Percentiles rank a stretch among this genome's conserved stretches.
These are phyloP conservation scores for Agapostemon virescens DNA, from an alignment of 2,888 invertebrate species.

Conservation along the genomic window DNA sequence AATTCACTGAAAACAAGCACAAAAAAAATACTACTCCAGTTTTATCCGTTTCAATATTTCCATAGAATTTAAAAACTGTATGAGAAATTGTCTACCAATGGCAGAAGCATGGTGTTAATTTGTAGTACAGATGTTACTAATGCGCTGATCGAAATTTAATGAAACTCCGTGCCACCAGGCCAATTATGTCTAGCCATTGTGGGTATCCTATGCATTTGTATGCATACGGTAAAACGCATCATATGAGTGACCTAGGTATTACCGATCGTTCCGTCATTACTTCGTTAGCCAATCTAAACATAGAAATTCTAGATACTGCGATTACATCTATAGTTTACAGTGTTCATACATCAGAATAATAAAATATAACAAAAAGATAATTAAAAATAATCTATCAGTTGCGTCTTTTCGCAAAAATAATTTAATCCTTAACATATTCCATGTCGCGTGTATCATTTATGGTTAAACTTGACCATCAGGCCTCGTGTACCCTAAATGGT, in stretches of 20 bases:
- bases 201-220: neutral
- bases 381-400: neutral
- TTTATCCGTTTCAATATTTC: neutral
- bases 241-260: neutral
- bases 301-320: neutral
- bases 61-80: neutral
- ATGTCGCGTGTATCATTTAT: too few relatives aligned
- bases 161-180: neutral
- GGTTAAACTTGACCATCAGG: too few relatives aligned
- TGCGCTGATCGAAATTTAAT: neutral
- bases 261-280: neutral
- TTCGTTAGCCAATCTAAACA: neutral
- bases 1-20: neutral
- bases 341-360: neutral
- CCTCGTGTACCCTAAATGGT: too few relatives aligned
- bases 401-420: neutral
- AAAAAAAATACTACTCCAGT: neutral
- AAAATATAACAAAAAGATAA: neutral
- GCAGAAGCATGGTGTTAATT: neutral
- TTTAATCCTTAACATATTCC: too few relatives aligned
- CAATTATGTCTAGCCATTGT: neutral
- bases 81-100: neutral
- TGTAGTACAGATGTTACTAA: neutral
- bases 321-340: neutral
- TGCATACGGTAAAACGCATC: neutral